Base-by-base conservation (phyloP, 2,113 vertebrate species). In the Phrynosoma platyrhinos region DNA sequence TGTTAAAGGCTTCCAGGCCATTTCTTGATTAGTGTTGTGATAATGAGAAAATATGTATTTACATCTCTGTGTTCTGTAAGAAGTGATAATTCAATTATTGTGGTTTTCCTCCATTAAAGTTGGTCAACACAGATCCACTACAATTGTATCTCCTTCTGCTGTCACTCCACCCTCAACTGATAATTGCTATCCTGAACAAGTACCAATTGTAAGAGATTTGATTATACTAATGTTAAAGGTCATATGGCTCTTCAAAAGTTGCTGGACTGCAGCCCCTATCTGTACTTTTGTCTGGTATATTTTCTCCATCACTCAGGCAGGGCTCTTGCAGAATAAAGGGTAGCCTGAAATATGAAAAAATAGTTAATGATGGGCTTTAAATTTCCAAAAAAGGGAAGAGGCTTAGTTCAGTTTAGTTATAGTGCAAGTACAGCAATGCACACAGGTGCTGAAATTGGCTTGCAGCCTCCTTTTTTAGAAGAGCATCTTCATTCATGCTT, bases 401-500 rank as follows among this genome's bases (percentile, higher is more conserved):
- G 47, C 64, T 78, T 71, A 32, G 76, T 53, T 79, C 16, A 5
- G 27, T 36, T 71, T 58, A 9, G 36, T 36, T 74, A 2, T 32
- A 27, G 13, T 12, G 13, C 32, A 85, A 42, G 32, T 30, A 85
- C 62, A 76, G 23, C 83, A 85, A 18, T 5, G 3, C 30, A 52
- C 64, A 71, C 71, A 80, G 66, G 21, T 72, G 71, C 47, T 25
- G 32, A 62, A 62, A 87, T 81, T 58, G 47, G 16, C 25, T 40
- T 80, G 14, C 32, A 71, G 27, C 53, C 80, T 7, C 55, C 7
- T 30, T 64, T 85, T 42, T 36, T 79, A 79, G 77, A 86, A 69
- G 4, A 86, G 14, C 9, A 32, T 79, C 64, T 84, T 84, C 83
- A 62, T 85, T 85, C 8, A 47, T 83, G 18, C 3, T 23, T 91